A percentile compares a stretch with the other conserved stretches of the same genome.
Evolutionary conservation across 2,888 invertebrate genomes (phyloP).

Genomic region (Drosophila subsilvestris): DNA sequence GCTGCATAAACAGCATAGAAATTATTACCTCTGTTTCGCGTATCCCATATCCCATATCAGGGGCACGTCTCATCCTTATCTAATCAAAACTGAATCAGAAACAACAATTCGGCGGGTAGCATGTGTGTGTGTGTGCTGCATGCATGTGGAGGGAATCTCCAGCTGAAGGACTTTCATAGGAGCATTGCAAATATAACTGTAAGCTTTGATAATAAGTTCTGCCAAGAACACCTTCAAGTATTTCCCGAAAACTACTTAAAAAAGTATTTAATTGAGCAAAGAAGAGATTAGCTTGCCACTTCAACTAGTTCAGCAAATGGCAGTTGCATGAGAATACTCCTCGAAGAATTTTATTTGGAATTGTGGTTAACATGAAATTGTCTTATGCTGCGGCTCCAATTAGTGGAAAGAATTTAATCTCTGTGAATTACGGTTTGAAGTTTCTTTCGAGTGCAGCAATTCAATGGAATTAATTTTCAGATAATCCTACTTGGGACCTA

Average conservation of each 20-base stretch:
- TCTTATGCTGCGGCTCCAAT: no score
- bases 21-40: constrained; percentile 58
- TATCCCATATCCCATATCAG: constrained; percentile 51
- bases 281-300: background rate
- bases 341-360: background rate
- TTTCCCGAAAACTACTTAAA: background rate
- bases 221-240: background rate
- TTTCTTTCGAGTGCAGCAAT: no score
- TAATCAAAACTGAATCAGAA: constrained; percentile 38
- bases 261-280: background rate
- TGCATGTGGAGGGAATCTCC: no score
- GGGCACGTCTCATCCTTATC: constrained; percentile 52
- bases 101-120: background rate
- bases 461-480: no score
- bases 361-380: no score
- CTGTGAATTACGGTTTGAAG: no score
- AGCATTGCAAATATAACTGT: background rate
- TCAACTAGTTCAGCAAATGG: background rate
- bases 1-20: constrained; percentile 62
- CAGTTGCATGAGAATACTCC: background rate
- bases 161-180: background rate
- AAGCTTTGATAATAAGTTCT: background rate
- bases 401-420: no score
- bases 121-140: background rate
- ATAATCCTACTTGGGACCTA: no score